Evolutionary conservation across 2,113 vertebrate genomes (phyloP), one percentile per base, ranked within the genome.

Genomic region (Pygoscelis adeliae): DNA sequence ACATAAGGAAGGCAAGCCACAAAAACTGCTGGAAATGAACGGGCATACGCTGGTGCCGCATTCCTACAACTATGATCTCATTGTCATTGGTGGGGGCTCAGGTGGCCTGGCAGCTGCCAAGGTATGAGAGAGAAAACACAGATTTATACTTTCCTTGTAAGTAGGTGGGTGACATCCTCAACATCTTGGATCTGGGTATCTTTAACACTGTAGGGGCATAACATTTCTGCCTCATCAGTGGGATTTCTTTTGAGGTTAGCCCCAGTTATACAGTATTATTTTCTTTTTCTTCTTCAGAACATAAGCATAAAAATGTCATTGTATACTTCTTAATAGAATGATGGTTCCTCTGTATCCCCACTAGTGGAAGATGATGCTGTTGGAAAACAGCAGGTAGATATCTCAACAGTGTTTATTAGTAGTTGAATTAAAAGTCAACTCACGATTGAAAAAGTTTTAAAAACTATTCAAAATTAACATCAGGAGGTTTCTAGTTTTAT

Each of bases 31-130:
- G 36, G 97, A 96, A 30, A 97, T 94, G 96, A 98, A 98, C 0
- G 87, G 95, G 23, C 67, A 90, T 7, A 65, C 49, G 0, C 61
- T 55, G 0, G 42, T 53, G 4, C 58, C 19, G 0, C 52, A 74
- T 44, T 61, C 96, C 49, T 99, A 98, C 4, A 98, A 99, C 95
- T 99, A 98, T 27, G 98, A 99, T 93, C 98, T 99, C 72, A 98
- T 99, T 91, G 98, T 99, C 91, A 98, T 99, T 20, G 99, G 99
- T 72, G 98, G 98, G 5, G 98, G 99, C 49, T 99, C 99, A 2
- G 98, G 98, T 82, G 99, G 98, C 14, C 97, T 99, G 56, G 98
- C 98, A 52, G 98, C 98, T 47, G 98, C 98, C 56, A 99, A 99
- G 99, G 99, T 98, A 97, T 59, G 96, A 40, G 47, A 34, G 29